Evolutionary conservation across 2,797 vertebrate species (phyloP).

Genomic region (Peromyscus eremicus): DNA sequence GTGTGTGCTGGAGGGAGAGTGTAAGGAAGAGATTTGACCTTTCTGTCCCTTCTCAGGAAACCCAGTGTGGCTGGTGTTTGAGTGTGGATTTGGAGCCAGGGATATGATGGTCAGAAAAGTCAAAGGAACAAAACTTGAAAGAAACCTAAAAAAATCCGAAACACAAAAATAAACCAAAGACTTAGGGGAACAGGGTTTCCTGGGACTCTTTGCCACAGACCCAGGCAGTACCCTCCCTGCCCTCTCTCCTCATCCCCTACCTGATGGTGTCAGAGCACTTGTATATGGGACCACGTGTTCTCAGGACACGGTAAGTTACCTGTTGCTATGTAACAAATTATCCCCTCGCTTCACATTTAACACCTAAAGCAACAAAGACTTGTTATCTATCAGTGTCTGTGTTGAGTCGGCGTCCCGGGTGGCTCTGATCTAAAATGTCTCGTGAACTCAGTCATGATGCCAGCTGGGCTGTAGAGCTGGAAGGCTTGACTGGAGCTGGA

Average conservation of each 20-base stretch:
- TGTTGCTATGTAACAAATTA: not conserved
- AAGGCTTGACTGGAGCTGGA: not conserved
- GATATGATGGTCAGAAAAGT: not conserved
- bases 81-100: not conserved
- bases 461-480: not conserved
- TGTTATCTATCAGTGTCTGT: not conserved
- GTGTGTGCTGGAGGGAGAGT: not conserved
- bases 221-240: not conserved
- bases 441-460: not conserved
- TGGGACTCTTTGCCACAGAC: not conserved
- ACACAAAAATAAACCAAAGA: not conserved
- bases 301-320: not conserved
- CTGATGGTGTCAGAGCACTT: not conserved
- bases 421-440: not conserved
- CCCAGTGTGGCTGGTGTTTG: not conserved
- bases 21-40: not conserved
- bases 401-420: not conserved
- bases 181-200: not conserved
- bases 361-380: not conserved
- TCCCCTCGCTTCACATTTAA: not conserved
- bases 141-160: not conserved
- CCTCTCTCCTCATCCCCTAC: not conserved
- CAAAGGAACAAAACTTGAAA: conserved; percentile 17
- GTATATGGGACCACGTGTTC: not conserved
- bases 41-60: not conserved